Evolutionary conservation across 2,888 invertebrate species (phyloP), one percentile per base, ranked within the genome.

Genomic region (Idaea straminata): DNA sequence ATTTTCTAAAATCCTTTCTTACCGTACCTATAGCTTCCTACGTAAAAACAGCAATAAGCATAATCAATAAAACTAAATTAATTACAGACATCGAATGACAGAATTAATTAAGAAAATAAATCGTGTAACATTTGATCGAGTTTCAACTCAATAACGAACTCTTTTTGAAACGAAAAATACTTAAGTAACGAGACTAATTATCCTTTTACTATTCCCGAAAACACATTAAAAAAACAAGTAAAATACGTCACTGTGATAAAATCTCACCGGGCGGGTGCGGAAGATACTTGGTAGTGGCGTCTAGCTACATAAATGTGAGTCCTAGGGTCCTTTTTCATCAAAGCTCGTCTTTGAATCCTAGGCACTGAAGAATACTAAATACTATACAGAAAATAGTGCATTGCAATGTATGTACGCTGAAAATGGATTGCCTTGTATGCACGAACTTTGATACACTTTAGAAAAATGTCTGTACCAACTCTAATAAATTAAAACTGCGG

Each of bases 261-360:
- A 77, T 80, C 76, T 72, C 76, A 76, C 72, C 72, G 71, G 74
- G 74, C 73, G 71, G 71, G 47, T 13, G 47, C 47, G 7, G 78
- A 25, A 79, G 79, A 79, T 82, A 81, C 83, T 81, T 84, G 82
- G 80, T 80, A 79, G 79, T 82, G 80, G 81, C 76, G 80, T 80
- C 80, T 74, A 85, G 83, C 85, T 84, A 83, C 82, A 77, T 88
- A 88, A 86, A 88, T 86, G 84, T 82, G 78, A 83, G 82, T 82
- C 80, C 77, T 75, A 80, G 83, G 83, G 83, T 85, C 84, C 83
- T 87, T 86, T 67, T 84, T 85, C 86, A 87, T 89, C 84, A 88
- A 87, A 89, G 86, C 80, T 77, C 79, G 82, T 80, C 80, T 82
- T 78, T 81, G 81, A 79, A 74, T 74, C 74, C 74, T 76, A 76